Percentiles rank a stretch among this genome's conserved stretches.
Evolutionary conservation across 2,797 vertebrate species (phyloP).

Genomic region (Anas acuta): DNA sequence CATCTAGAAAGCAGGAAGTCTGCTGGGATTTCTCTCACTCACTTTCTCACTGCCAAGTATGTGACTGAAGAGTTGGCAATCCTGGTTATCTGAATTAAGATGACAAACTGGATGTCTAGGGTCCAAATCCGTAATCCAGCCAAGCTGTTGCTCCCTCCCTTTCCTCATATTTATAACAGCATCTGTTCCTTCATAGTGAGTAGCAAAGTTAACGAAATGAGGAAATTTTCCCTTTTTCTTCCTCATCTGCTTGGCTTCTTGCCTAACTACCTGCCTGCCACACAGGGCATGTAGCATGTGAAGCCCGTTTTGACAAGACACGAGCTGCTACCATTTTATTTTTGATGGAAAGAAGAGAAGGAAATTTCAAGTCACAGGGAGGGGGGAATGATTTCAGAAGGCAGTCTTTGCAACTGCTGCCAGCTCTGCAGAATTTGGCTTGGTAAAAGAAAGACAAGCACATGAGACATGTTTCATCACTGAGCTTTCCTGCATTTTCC

Average conservation of each 20-base stretch:
- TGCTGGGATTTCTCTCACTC: not conserved
- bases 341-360: not conserved
- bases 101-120: not conserved
- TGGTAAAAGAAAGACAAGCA: not conserved
- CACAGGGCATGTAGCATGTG: accelerated
- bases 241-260: not conserved
- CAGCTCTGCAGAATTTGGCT: slow-evolving; percentile 6
- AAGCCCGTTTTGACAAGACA: not conserved
- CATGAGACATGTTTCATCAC: not conserved
- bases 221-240: not conserved
- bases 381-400: not conserved
- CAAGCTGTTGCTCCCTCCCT: not conserved
- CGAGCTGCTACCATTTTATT: not conserved
- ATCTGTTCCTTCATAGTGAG: not conserved
- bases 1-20: not conserved
- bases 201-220: not conserved
- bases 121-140: not conserved
- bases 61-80: not conserved
- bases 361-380: not conserved
- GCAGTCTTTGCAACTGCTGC: not conserved
- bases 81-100: not conserved
- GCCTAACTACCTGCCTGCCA: not conserved
- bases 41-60: not conserved
- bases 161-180: not conserved
- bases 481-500: slow-evolving; percentile 13